A percentile compares a stretch with the other conserved stretches of the same genome.
Evolutionary conservation across 2,888 invertebrate genomes (phyloP).

Genomic region (Peribatodes rhomboidaria): DNA sequence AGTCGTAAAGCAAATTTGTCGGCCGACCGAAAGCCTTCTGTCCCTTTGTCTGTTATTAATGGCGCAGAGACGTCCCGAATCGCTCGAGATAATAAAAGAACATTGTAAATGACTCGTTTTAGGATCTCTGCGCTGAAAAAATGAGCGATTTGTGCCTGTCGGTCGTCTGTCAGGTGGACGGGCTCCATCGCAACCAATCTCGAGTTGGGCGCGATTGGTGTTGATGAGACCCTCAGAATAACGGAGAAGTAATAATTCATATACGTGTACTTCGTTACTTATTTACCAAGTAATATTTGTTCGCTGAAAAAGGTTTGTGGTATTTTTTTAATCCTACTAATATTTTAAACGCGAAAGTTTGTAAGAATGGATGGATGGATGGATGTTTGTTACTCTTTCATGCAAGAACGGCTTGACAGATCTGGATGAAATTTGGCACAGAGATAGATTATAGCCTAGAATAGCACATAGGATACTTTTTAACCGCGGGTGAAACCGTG

Average conservation of each 20-base stretch:
- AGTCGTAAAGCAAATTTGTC: slow-evolving; percentile 60
- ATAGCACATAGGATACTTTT: too few species aligned
- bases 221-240: not conserved
- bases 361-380: too few species aligned
- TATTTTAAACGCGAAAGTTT: too few species aligned
- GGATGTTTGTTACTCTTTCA: too few species aligned
- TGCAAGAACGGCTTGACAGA: too few species aligned
- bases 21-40: slow-evolving; percentile 59
- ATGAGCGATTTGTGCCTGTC: slow-evolving; percentile 61
- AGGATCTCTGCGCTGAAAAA: slow-evolving; percentile 55
- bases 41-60: slow-evolving; percentile 67
- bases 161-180: slow-evolving; percentile 49
- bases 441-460: too few species aligned
- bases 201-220: slow-evolving; percentile 8
- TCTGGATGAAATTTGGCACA: too few species aligned
- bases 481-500: too few species aligned
- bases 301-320: too few species aligned
- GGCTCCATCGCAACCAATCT: slow-evolving; percentile 29
- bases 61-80: slow-evolving; percentile 55
- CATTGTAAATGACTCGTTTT: slow-evolving; percentile 64
- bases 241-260: not conserved
- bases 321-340: too few species aligned
- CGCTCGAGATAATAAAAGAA: slow-evolving; percentile 66
- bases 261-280: too few species aligned
- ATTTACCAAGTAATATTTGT: too few species aligned